A percentile compares a stretch with the other conserved stretches of the same genome.
phyloP scores from a whole-genome alignment of 2,888 invertebrate genomes.

The Standfussiana lucernea region DNA sequence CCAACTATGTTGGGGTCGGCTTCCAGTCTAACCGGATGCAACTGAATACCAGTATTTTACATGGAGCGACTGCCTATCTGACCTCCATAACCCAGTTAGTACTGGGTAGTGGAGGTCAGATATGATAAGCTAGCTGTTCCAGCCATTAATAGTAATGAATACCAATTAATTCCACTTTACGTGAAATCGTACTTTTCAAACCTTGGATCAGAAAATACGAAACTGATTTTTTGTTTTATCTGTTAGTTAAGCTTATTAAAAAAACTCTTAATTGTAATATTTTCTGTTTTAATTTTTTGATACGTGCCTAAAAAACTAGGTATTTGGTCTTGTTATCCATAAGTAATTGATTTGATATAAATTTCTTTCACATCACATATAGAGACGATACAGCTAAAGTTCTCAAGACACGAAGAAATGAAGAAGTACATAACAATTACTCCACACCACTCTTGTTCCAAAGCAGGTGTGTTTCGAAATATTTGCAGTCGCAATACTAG shows the following conservation, averaged over 20 bases:
- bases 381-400: neutral
- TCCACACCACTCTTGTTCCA: constrained; percentile 40
- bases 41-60: no score
- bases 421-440: neutral
- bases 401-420: neutral
- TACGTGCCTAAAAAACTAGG: neutral
- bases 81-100: no score
- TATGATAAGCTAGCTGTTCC: no score
- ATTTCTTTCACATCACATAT: neutral
- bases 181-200: no score
- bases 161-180: no score
- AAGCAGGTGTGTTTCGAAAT: constrained; percentile 37
- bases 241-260: no score
- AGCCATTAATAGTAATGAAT: no score
- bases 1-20: no score
- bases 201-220: neutral
- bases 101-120: no score
- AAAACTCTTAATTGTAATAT: neutral
- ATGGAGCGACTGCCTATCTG: no score
- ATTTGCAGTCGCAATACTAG: constrained; percentile 43
- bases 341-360: neutral
- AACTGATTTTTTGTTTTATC: neutral
- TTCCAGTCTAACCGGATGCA: no score
- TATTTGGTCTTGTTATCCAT: neutral
- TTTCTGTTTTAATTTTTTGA: neutral